Percentiles rank a stretch among this genome's conserved stretches.
These are phyloP conservation scores for Oreochromis niloticus DNA, from an alignment of 2,113 vertebrate genomes.

Conservation along the genomic window DNA sequence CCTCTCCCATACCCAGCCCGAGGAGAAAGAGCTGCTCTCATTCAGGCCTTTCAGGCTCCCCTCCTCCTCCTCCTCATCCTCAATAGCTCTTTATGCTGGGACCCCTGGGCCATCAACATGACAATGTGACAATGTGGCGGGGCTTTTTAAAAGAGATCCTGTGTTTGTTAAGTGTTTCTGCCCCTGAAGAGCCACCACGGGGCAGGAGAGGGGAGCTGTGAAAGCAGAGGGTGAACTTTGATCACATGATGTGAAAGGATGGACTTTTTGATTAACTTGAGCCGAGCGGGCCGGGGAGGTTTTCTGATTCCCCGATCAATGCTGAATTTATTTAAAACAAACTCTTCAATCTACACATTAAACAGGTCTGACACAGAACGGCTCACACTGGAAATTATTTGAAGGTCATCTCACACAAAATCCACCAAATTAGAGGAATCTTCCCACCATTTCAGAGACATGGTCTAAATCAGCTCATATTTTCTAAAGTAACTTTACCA, in stretches of 20 bases:
- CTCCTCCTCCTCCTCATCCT: conserved; percentile 33
- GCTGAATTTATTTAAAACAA: neutral
- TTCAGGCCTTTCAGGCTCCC: conserved; percentile 42
- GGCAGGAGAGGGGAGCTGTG: conserved; percentile 41
- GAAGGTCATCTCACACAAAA: neutral
- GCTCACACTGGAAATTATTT: neutral
- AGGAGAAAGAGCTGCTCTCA: conserved; percentile 46
- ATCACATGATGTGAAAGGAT: conserved; percentile 51
- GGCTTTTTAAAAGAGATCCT: conserved; percentile 67
- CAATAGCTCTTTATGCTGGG: conserved; percentile 60
- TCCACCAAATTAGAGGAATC: neutral
- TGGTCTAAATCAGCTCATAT: neutral
- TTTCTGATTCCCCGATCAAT: neutral
- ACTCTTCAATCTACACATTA: neutral
- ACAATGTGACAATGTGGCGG: conserved; percentile 71
- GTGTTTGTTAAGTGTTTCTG: conserved; percentile 72
- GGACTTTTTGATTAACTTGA: conserved; percentile 58
- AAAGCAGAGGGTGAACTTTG: conserved; percentile 58
- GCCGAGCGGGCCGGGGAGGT: neutral
- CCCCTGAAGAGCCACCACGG: conserved; percentile 47
- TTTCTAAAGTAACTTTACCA: neutral
- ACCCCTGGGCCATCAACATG: conserved; percentile 70
- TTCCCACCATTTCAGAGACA: neutral
- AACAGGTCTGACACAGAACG: neutral
- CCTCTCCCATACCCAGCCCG: conserved; percentile 4